A percentile compares a stretch with the other conserved stretches of the same genome.
Evolutionary conservation across 2,888 invertebrate genomes (phyloP).

Genomic region (Anagyrus pseudococci): DNA sequence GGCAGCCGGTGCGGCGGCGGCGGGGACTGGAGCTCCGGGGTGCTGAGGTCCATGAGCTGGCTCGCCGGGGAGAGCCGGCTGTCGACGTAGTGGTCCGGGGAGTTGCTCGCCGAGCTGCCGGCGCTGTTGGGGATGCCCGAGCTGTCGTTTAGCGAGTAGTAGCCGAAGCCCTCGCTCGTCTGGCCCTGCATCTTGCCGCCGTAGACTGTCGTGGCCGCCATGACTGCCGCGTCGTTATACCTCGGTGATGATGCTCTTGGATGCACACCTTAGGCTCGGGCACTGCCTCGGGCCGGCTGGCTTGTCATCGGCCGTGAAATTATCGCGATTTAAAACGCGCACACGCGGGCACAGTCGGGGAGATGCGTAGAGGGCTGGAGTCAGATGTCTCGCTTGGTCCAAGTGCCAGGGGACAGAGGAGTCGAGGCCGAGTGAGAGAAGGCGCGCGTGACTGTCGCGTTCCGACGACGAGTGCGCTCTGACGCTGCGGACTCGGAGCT

Average conservation of each 20-base stretch:
- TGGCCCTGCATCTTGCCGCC: constrained; percentile 47
- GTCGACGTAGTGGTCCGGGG: constrained; percentile 50
- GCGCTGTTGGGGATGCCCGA: constrained; percentile 53
- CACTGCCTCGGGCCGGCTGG: neutral
- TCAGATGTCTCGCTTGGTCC: too few relatives aligned
- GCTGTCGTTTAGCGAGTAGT: constrained; percentile 50
- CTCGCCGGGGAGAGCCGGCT: constrained; percentile 48
- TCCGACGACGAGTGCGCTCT: neutral
- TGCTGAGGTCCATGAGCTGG: constrained; percentile 51
- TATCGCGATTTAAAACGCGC: neutral
- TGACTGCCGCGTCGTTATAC: too few relatives aligned
- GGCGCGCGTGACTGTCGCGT: neutral
- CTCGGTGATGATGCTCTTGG: too few relatives aligned
- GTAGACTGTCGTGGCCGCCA: too few relatives aligned
- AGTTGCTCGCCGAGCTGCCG: constrained; percentile 55
- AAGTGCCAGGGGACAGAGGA: too few relatives aligned
- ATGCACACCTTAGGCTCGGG: too few relatives aligned
- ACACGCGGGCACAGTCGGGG: too few relatives aligned
- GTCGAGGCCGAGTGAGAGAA: neutral
- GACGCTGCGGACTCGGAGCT: neutral
- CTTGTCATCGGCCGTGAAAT: neutral
- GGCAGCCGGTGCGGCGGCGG: neutral
- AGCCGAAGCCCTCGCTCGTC: constrained; percentile 11
- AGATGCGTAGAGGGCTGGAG: too few relatives aligned
- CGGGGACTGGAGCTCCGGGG: neutral